Evolutionary conservation across 2,113 vertebrate genomes (phyloP).

Genomic region (Chrysemys picta): DNA sequence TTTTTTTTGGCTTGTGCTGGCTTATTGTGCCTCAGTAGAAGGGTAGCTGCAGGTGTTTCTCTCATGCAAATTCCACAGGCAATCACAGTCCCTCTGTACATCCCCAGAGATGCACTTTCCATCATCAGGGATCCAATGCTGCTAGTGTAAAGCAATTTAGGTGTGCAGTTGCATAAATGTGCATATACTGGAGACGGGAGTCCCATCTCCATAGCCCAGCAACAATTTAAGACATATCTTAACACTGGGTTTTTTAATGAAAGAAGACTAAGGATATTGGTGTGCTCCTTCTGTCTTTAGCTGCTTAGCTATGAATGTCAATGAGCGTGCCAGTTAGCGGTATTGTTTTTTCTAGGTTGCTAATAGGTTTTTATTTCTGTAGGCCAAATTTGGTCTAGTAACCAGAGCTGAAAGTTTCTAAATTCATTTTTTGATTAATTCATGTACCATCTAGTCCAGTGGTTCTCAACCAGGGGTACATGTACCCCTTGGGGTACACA

Average conservation of each 20-base stretch:
- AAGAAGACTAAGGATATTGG: conserved; percentile 13
- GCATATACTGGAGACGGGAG: neutral
- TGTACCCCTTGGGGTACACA: too few relatives aligned
- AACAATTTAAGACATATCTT: neutral
- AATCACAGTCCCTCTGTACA: neutral
- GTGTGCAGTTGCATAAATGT: neutral
- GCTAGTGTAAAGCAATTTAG: neutral
- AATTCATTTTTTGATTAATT: neutral
- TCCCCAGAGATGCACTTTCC: neutral
- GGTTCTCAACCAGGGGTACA: too few relatives aligned
- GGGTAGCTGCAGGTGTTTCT: neutral
- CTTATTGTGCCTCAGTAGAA: neutral
- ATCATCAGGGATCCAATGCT: neutral
- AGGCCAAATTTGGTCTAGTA: neutral
- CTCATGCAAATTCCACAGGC: neutral
- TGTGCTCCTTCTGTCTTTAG: conserved; percentile 12
- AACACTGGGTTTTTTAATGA: conserved; percentile 2
- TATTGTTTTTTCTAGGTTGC: neutral
- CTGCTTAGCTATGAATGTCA: neutral
- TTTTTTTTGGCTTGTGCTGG: neutral
- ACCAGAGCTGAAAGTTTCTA: neutral
- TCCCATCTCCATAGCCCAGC: neutral
- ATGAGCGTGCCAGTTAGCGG: neutral
- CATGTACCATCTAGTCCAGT: neutral
- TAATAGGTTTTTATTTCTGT: conserved; percentile 1